Base-by-base conservation (phyloP, 2,797 vertebrate genomes). In the Peromyscus melanophrys region DNA sequence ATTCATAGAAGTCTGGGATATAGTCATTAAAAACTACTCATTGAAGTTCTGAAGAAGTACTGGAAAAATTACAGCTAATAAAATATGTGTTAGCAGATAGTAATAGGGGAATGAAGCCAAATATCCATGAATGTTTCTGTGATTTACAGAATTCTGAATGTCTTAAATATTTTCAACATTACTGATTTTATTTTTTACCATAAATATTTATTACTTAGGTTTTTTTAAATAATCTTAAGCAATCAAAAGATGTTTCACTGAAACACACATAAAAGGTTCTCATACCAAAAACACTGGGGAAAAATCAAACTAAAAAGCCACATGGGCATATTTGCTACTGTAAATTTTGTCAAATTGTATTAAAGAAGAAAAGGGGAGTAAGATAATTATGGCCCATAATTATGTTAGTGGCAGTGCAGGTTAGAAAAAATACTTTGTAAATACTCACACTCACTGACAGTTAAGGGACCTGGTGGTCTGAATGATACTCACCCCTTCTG, bases 291-390 rank as follows among this genome's bases (percentile, higher is more conserved):
- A 31, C 8, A 87, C 31, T 92, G 61, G 59, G 55, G 43, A 78
- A 43, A 95, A 78, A 27, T 19, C 87, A 3, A 43, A 75, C 93
- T 57, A 95, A 37, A 81, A 95, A 96, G 14, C 90, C 55, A 78
- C 43, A 92, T 19, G 12, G 63, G 69, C 80, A 83, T 96, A 49
- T 97, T 98, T 97, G 46, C 43, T 92, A 6, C 43, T 91, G 17
- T 23, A 95, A 40, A 86, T 96, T 98, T 95, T 97, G 95, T 98
- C 65, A 95, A 69, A 67, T 81, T 95, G 85, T 97, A 92, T 57
- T 40, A 75, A 75, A 14, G 63, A 75, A 67, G 63, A 89, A 17
- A 31, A 96, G 69, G 63, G 77, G 77, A 65, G 5, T 80, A 84
- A 34, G 69, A 55, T 92, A 93, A 91, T 91, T 95, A 97, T 81